These are phyloP conservation scores for Clepsis dumicolana DNA, from an alignment of 2,888 invertebrate genomes.

Conservation along the genomic window DNA sequence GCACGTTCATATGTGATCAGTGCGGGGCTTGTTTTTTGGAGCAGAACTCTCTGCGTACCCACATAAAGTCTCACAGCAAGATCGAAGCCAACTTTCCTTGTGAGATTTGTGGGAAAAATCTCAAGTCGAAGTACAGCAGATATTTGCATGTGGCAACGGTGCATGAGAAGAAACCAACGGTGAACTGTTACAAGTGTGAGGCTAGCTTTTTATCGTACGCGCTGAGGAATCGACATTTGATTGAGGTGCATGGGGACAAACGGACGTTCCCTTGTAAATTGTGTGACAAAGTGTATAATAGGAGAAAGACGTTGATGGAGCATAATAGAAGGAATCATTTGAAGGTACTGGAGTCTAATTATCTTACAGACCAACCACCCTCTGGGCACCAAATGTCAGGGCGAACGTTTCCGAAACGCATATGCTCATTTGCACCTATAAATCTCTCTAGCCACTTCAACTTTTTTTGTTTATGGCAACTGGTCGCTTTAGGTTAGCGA, in stretches of 20 bases:
- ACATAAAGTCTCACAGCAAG: constrained; percentile 74
- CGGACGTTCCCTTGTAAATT: constrained; percentile 72
- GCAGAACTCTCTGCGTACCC: constrained; percentile 74
- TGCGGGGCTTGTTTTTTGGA: constrained; percentile 81
- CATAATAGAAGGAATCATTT: constrained; percentile 73
- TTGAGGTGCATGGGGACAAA: constrained; percentile 74
- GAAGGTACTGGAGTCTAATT: constrained; percentile 55
- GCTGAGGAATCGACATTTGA: constrained; percentile 70
- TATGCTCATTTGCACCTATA: no score
- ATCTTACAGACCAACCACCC: no score
- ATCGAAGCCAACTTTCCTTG: constrained; percentile 81
- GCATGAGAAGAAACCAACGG: constrained; percentile 75
- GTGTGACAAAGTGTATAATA: constrained; percentile 75
- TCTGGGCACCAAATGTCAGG: no score
- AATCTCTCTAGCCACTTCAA: no score
- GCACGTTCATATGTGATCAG: constrained; percentile 72
- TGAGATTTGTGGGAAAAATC: constrained; percentile 76
- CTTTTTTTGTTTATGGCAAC: no score
- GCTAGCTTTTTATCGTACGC: constrained; percentile 73
- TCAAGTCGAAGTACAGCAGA: constrained; percentile 74
- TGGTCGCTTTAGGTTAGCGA: no score
- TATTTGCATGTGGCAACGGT: constrained; percentile 73
- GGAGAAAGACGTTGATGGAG: constrained; percentile 73
- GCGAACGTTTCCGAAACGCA: no score
- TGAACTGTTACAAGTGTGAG: constrained; percentile 77